These are phyloP conservation scores for Apoda limacodes DNA, from an alignment of 2,888 invertebrate species.

Conservation along the genomic window DNA sequence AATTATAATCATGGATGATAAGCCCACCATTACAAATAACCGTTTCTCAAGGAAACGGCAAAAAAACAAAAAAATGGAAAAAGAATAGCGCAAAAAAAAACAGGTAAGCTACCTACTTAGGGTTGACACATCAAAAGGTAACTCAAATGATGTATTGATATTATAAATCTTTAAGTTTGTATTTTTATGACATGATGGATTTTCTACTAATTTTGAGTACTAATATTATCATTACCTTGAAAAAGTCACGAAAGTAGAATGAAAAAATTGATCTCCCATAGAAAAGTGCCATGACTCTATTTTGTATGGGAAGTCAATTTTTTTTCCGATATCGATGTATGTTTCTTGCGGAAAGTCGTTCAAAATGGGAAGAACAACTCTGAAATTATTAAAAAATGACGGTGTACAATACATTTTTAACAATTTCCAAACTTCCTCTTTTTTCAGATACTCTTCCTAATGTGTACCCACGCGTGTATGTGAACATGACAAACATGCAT, in stretches of 20 bases:
- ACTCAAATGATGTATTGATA: constrained; percentile 6
- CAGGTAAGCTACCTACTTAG: constrained; percentile 10
- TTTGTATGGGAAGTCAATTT: no score
- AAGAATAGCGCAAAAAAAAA: constrained; percentile 10
- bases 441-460: constrained; percentile 12
- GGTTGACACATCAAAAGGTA: no score
- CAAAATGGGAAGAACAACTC: no score
- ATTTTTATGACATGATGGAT: constrained; percentile 1
- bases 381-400: no score
- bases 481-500: constrained; percentile 12
- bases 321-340: no score
- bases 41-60: constrained; percentile 10
- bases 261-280: no score
- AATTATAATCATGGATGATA: constrained; percentile 10
- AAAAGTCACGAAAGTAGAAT: no score
- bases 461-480: constrained; percentile 10
- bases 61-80: constrained; percentile 14
- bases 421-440: constrained; percentile 1
- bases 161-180: constrained; percentile 2
- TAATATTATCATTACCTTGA: constrained; percentile 1
- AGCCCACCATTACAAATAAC: constrained; percentile 10
- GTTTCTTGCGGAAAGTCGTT: no score
- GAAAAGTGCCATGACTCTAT: no score
- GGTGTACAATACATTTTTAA: constrained; percentile 1
- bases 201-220: constrained; percentile 1